Evolutionary conservation across 2,797 vertebrate genomes (phyloP).

Genomic region (Gallinago nigripennis): DNA sequence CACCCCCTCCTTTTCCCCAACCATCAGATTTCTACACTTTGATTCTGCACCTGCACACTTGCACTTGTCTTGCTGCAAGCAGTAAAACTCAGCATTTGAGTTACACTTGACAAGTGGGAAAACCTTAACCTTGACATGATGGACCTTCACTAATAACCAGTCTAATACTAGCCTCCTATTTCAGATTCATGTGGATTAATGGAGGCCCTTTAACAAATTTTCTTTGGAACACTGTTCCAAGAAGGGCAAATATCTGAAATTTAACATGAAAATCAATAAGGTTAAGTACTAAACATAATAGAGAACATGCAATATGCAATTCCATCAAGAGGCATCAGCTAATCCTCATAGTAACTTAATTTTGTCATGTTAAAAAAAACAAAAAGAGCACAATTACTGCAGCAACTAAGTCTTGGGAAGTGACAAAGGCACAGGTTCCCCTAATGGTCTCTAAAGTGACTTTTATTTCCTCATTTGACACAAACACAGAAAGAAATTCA

Average conservation of each 20-base stretch:
- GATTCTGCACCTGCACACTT: background rate
- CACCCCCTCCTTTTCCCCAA: background rate
- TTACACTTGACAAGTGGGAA: background rate
- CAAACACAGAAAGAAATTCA: background rate
- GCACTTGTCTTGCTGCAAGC: background rate
- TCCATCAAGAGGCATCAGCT: background rate
- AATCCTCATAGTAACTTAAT: background rate
- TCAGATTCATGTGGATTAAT: background rate
- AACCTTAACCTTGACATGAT: background rate
- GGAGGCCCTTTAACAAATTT: background rate
- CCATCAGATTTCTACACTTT: background rate
- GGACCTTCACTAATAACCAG: background rate
- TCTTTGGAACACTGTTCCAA: background rate
- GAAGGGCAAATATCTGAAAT: background rate
- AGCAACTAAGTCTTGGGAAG: background rate
- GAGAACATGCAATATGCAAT: background rate
- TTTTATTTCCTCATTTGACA: background rate
- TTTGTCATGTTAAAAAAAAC: background rate
- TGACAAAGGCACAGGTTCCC: background rate
- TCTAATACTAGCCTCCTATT: background rate
- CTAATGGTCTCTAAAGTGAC: background rate
- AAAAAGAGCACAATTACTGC: background rate
- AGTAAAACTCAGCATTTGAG: rapidly evolving
- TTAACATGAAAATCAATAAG: background rate
- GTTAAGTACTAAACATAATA: background rate